Evolutionary conservation across 2,113 vertebrate genomes (phyloP), one percentile per base, ranked within the genome.

Genomic region (Barbus barbus): DNA sequence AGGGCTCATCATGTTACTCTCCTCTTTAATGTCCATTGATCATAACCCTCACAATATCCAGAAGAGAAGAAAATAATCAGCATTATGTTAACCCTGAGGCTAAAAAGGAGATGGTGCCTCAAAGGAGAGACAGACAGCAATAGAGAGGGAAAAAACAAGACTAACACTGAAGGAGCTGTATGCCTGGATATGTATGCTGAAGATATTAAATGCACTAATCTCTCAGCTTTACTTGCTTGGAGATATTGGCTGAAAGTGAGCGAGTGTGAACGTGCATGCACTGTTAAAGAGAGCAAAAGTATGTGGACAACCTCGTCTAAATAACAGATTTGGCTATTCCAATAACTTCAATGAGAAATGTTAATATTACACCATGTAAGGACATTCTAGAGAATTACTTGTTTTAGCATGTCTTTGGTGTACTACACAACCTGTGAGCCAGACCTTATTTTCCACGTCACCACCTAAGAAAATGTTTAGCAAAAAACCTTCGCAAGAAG

Each of bases 51-150:
- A 26, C 26, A 12, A 33, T 81, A 48, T 71, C 87, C 51, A 38
- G 61, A 53, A n/a, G 28, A 78, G 81, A 81, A 78, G 26, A 26
- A 82, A 74, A 53, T 88, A 86, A 90, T 88, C 85, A 83, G 73
- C 56, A 69, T 78, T 31, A 44, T 84, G 88, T 83, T 51, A 86
- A 84, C 81, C 74, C 46, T 60, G 41, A 79, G 85, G 82, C 79
- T 51, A 75, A 86, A 80, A 76, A 78, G 44, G 79, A 82, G 63
- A 85, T 82, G 76, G 71, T 72, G 72, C 26, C 31, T 16, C 38
- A 20, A 60, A 60, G 28, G 81, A 58, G 14, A 26, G 33, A 48
- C 61, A 75, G 8, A 60, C 20, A 44, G n/a, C 9, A 38, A 60
- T 33, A 41, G 81, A 74, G 69, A 28, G 51, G 48, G n/a, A n/a